A percentile compares a stretch with the other conserved stretches of the same genome.
Evolutionary conservation across 2,888 invertebrate species (phyloP).

Genomic region (Leptinotarsa haldemani): DNA sequence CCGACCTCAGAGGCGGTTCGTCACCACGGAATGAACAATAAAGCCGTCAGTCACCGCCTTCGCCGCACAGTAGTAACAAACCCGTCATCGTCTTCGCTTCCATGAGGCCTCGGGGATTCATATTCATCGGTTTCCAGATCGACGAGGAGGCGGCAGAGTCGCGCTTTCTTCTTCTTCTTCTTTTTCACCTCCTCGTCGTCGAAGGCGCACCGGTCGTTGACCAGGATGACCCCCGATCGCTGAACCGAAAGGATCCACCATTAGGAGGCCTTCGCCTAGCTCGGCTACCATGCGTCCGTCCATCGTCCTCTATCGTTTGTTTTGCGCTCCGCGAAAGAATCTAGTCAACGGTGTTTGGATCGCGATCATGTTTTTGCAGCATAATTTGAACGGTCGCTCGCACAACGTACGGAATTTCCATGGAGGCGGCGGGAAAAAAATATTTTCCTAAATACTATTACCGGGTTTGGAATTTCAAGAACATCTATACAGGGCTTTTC

Average conservation of each 20-base stretch:
- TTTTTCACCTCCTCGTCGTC: background rate
- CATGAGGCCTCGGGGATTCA: constrained; percentile 11
- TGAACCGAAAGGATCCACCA: constrained; percentile 54
- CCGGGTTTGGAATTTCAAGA: too few relatives aligned
- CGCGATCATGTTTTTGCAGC: background rate
- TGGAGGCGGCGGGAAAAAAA: background rate
- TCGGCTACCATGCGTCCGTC: constrained; percentile 13
- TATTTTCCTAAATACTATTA: too few relatives aligned
- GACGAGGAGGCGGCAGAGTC: constrained; percentile 27
- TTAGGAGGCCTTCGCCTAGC: constrained; percentile 5
- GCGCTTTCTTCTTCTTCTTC: constrained; percentile 14
- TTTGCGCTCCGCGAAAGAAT: constrained; percentile 19
- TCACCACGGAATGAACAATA: constrained; percentile 1
- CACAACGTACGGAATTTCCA: background rate
- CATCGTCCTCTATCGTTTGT: constrained; percentile 27
- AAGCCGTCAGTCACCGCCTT: constrained; percentile 10
- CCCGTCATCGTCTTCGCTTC: background rate
- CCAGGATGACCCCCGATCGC: constrained; percentile 57
- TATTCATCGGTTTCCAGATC: background rate
- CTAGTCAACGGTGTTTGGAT: constrained; percentile 3
- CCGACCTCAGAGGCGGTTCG: background rate
- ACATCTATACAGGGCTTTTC: too few relatives aligned
- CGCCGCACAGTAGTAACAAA: constrained; percentile 12
- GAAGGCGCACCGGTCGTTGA: constrained; percentile 52
- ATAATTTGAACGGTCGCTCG: background rate